These are phyloP conservation scores for Tetragonula clypearis DNA, from an alignment of 1,140 invertebrate genomes.

Conservation along the genomic window DNA sequence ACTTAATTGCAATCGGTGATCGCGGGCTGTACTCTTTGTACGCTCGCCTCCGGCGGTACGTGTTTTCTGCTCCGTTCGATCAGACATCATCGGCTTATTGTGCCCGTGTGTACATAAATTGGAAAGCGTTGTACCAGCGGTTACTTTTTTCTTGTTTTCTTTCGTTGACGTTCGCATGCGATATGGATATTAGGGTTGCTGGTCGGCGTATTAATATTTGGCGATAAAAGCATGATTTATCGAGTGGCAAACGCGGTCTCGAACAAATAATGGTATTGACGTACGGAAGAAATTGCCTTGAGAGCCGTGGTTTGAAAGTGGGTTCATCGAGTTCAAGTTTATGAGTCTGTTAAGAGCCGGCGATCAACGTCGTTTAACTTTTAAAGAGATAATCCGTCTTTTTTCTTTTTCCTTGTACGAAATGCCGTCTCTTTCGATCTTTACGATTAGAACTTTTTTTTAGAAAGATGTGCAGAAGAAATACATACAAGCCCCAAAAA, in stretches of 20 bases:
- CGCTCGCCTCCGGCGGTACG: background rate
- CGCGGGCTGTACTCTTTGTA: background rate
- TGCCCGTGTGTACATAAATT: slow-evolving; percentile 8
- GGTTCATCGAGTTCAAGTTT: slow-evolving; percentile 4
- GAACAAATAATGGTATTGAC: background rate
- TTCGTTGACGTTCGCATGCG: background rate
- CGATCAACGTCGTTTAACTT: background rate
- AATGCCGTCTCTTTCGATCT: background rate
- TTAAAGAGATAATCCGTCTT: background rate
- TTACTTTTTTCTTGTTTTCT: background rate
- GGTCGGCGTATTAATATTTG: slow-evolving; percentile 24
- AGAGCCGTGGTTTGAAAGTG: background rate
- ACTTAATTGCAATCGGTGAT: slow-evolving; percentile 23
- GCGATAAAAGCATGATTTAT: slow-evolving; percentile 20
- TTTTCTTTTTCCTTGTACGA: background rate
- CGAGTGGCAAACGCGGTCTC: background rate
- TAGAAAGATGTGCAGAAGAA: background rate
- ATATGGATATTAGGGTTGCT: background rate
- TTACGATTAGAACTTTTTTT: background rate
- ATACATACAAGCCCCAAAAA: no score
- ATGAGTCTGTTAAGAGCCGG: background rate
- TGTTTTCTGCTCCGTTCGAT: background rate
- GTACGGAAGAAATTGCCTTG: background rate
- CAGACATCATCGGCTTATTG: background rate
- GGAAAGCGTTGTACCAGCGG: background rate